Conservation (phyloP, 2,888 invertebrate species). For the Chironomus riparius region DNA sequence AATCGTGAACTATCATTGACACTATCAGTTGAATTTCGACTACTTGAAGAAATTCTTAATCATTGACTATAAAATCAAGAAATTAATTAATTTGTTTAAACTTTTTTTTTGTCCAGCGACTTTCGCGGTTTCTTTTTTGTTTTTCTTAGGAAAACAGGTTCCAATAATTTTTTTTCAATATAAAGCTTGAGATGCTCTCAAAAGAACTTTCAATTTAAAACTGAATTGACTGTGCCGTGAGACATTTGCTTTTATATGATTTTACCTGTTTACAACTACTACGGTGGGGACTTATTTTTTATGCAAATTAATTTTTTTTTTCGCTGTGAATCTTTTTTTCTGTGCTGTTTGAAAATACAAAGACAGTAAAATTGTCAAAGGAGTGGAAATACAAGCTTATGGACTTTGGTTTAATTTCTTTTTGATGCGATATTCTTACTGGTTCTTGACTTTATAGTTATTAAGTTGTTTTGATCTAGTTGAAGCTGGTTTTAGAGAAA, state of each 20-base stretch:
- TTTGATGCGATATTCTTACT: too few relatives aligned
- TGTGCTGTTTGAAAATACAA: too few relatives aligned
- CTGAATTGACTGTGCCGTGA: neutral
- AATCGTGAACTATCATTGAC: conserved; percentile 26
- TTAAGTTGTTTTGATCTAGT: too few relatives aligned
- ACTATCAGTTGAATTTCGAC: neutral
- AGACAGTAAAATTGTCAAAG: too few relatives aligned
- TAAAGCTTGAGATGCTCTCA: conserved; percentile 1
- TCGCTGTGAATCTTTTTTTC: too few relatives aligned
- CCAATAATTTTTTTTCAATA: neutral
- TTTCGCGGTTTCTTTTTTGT: neutral
- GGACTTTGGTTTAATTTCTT: too few relatives aligned
- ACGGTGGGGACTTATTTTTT: conserved; percentile 14
- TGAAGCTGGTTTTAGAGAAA: too few relatives aligned
- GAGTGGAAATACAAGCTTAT: too few relatives aligned
- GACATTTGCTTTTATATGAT: conserved; percentile 11
- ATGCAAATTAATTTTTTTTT: conserved; percentile 12
- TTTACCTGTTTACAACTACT: neutral
- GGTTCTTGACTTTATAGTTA: too few relatives aligned
- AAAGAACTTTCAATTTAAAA: conserved; percentile 3
- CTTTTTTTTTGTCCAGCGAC: neutral
- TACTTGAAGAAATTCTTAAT: neutral
- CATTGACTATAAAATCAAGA: neutral
- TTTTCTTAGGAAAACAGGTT: neutral
- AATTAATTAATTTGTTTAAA: neutral